A percentile compares a stretch with the other conserved stretches of the same genome.
These are phyloP conservation scores for Eulithis prunata DNA, from an alignment of 2,888 invertebrate species.

Conservation along the genomic window DNA sequence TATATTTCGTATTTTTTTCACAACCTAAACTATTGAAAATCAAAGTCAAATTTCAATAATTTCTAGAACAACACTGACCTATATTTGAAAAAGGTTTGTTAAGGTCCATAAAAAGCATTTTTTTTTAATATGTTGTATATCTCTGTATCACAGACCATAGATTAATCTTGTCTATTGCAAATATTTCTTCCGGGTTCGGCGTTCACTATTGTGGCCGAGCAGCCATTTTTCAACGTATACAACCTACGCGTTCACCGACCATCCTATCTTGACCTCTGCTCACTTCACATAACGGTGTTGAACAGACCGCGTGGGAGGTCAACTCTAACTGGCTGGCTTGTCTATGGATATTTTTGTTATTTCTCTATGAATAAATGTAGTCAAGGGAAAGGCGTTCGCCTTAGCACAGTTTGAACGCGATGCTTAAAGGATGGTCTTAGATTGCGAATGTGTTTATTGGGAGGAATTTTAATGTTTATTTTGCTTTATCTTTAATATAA, in stretches of 20 bases:
- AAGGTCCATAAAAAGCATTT: background rate
- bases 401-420: constrained; percentile 77
- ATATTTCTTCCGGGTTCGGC: constrained; percentile 79
- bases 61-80: background rate
- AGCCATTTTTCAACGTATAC: constrained; percentile 81
- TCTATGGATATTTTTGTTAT: constrained; percentile 83
- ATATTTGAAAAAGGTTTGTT: background rate
- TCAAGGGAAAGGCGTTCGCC: constrained; percentile 82
- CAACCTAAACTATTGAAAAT: too few species aligned
- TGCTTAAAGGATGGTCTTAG: constrained; percentile 44
- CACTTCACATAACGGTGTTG: constrained; percentile 34
- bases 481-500: constrained; percentile 12
- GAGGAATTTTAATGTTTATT: constrained; percentile 34
- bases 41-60: too few species aligned
- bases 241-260: constrained; percentile 74
- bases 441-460: constrained; percentile 39
- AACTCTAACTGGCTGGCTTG: constrained; percentile 56
- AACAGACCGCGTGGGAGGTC: constrained; percentile 43
- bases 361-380: constrained; percentile 83
- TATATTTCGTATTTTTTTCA: too few species aligned
- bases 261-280: constrained; percentile 54
- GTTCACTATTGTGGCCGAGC: constrained; percentile 76
- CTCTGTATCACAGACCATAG: constrained; percentile 45
- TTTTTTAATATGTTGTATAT: constrained; percentile 22
- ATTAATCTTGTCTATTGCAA: constrained; percentile 77